These are phyloP conservation scores for Chiroxiphia lanceolata DNA, from an alignment of 2,797 vertebrate genomes.

Conservation along the genomic window DNA sequence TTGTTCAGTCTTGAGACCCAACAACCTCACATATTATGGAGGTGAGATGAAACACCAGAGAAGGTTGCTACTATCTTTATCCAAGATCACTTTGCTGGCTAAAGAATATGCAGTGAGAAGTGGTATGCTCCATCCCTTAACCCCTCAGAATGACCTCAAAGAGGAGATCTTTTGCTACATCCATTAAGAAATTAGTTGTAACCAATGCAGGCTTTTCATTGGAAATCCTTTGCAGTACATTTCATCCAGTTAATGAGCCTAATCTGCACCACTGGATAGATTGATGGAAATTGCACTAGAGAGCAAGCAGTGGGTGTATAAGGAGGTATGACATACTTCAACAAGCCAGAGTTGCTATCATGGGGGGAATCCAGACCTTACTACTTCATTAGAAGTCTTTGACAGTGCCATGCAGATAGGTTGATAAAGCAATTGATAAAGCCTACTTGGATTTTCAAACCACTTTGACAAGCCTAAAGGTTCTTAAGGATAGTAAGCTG, in stretches of 20 bases:
- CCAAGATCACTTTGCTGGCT: not conserved
- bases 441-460: not conserved
- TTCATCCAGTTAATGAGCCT: fast-evolving
- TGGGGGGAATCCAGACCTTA: not conserved
- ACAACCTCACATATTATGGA: not conserved
- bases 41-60: not conserved
- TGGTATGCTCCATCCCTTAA: not conserved
- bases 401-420: fast-evolving
- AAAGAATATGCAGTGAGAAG: not conserved
- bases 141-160: not conserved
- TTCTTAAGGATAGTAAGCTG: not conserved
- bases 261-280: not conserved
- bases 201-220: not conserved
- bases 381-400: not conserved
- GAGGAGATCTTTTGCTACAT: not conserved
- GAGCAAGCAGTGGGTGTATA: not conserved
- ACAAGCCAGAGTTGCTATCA: not conserved
- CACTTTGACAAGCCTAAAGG: not conserved
- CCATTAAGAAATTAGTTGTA: not conserved
- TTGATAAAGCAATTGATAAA: not conserved
- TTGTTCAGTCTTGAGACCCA: not conserved
- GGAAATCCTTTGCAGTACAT: not conserved
- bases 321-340: not conserved
- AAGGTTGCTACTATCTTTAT: not conserved
- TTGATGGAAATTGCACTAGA: not conserved